A percentile compares a stretch with the other conserved stretches of the same genome.
phyloP scores from a whole-genome alignment of 2,888 invertebrate species.

The Morpho deidamia region DNA sequence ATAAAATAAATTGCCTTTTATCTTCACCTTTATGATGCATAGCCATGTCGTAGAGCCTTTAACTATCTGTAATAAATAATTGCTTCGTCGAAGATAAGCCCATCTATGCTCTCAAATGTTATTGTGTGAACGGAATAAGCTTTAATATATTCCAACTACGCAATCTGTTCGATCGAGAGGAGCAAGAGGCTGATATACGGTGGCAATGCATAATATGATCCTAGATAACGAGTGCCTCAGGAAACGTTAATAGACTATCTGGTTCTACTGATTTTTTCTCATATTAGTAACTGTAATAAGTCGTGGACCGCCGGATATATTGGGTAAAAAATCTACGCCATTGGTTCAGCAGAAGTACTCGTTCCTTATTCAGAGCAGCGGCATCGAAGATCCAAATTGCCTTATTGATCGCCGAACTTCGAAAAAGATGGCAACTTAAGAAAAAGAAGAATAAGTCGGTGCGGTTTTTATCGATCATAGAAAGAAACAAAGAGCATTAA shows the following conservation, averaged over 20 bases:
- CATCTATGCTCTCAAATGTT: slow-evolving; percentile 26
- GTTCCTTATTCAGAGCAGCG: too few relatives aligned
- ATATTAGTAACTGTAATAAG: too few relatives aligned
- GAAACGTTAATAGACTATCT: not conserved
- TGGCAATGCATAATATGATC: slow-evolving; percentile 45
- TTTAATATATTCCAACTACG: slow-evolving; percentile 29
- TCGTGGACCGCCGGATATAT: too few relatives aligned
- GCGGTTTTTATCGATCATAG: too few relatives aligned
- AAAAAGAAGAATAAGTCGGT: too few relatives aligned
- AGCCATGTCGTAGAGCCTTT: slow-evolving; percentile 10
- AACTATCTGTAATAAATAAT: slow-evolving; percentile 29
- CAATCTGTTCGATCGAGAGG: slow-evolving; percentile 31
- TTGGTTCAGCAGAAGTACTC: too few relatives aligned
- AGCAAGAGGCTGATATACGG: slow-evolving; percentile 40
- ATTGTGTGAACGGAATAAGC: slow-evolving; percentile 28
- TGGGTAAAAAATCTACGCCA: too few relatives aligned
- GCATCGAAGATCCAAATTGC: too few relatives aligned
- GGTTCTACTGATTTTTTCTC: too few relatives aligned
- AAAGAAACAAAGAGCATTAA: too few relatives aligned
- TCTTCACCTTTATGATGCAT: slow-evolving; percentile 10
- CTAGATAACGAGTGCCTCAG: slow-evolving; percentile 35
- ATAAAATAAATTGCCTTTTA: slow-evolving; percentile 12
- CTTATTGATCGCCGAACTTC: too few relatives aligned
- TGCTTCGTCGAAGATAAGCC: slow-evolving; percentile 27
- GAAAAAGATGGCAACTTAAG: too few relatives aligned